Evolutionary conservation across 2,797 vertebrate genomes (phyloP), one percentile per base, ranked within the genome.

Genomic region (Hypotaenidia okinawae): DNA sequence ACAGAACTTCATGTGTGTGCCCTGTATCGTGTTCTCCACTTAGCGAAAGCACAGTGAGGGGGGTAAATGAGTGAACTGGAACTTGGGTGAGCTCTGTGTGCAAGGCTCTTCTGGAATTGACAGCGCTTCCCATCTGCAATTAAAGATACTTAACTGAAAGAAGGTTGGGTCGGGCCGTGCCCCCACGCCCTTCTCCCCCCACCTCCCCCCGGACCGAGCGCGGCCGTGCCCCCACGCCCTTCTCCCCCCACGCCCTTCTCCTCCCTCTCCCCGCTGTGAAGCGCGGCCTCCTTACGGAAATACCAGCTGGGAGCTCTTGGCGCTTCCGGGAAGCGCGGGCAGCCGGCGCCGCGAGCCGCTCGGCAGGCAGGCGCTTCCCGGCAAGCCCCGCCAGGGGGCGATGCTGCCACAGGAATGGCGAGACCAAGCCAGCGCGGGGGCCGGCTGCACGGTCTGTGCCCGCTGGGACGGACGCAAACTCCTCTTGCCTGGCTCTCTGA

Each of bases 301-400:
- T 8, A 43, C 14, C 17, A 16, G 43, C 8, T 45, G 43, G 43
- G 18, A 45, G 43, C 43, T 45, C 17, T 19, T 45, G 17, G 43
- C 43, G 43, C 43, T 45, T 18, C 16, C 17, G 43, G 43, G 43
- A 45, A 45, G 43, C 43, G 43, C 43, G 43, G 18, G 43, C 43
- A 45, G 43, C 43, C 16, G 43, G 17, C 43, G 43, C 18, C 43
- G 43, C 43, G 41, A 43, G 41, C 41, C 17, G 41, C 41, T 43
- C 41, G 41, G 41, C 41, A 18, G 41, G 41, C 41, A 43, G 41
- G 41, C 16, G 41, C 16, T 6, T 43, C 16, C 43, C 43, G 43
- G 43, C 43, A 45, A 4, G 8, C 17, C 43, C 18, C 98, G 73
- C 96, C 69, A 95, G 98, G 96, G 97, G 98, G 97, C 97, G 96